Base-by-base conservation (phyloP, 2,888 invertebrate genomes). In the Pyrocoelia pectoralis region DNA sequence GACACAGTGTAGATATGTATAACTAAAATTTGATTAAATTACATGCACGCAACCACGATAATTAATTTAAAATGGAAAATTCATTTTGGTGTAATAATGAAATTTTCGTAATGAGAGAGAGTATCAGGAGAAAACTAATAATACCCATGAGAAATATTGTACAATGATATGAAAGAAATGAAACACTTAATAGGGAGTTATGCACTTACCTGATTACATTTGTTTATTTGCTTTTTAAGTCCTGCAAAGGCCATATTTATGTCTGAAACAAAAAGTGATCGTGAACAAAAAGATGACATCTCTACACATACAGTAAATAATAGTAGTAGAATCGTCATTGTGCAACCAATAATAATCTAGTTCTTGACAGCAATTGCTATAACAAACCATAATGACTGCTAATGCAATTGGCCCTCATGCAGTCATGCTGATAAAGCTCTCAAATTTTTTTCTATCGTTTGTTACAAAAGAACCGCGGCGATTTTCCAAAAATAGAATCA, bases 141-240 rank as follows among this genome's bases (percentile, higher is more conserved):
- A 18, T 6, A 2, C 14, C 14, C 14, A 2, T 46, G 15, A 46
- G 2, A 46, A 13, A 10, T 50, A 24, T 4, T 54, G 12, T 54
- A 24, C 18, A 46, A n/a, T 9, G 2, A 4, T n/a, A 33, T 33
- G n/a, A 33, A 6, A 2, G 2, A n/a, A 33, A 33, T 33, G 2
- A 33, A 6, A 33, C 3, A 33, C 8, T 4, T 4, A 33, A 12
- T 14, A 10, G 29, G 29, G 13, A 33, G 14, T 43, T 51, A 38
- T 15, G 8, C 40, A 75, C 85, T 86, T 84, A 95, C 96, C 91
- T 98, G 98, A 87, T 99, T 99, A 75, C 98, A 98, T 87, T 99
- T 99, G 87, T 98, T 99, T 82, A 99, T 94, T 84, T 98, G 98
- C 85, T 99, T 99, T 84, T 96, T 97, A 74, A 99, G 88, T 76